These are phyloP conservation scores for Erpornis zantholeuca DNA, from an alignment of 2,113 vertebrate genomes.

Conservation along the genomic window DNA sequence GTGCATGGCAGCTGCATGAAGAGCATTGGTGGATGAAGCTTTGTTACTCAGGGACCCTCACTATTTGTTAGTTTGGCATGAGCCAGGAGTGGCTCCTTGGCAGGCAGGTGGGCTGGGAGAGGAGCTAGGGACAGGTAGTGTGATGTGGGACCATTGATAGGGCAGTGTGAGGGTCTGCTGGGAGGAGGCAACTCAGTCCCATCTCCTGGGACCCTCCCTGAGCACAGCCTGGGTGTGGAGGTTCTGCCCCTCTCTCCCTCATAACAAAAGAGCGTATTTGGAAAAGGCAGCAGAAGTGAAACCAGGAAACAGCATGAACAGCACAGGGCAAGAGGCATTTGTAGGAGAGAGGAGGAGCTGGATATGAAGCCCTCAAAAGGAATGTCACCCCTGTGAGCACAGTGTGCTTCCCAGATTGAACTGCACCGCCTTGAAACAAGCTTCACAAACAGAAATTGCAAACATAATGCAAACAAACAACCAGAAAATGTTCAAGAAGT, in stretches of 20 bases:
- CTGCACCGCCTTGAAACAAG: not conserved
- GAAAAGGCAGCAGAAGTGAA: not conserved
- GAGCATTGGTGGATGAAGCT: not conserved
- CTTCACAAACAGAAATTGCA: not conserved
- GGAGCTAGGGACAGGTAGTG: not conserved
- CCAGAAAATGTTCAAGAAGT: not conserved
- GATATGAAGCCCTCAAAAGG: not conserved
- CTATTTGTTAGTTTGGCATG: not conserved
- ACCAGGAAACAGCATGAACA: not conserved
- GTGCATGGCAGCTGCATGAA: not conserved
- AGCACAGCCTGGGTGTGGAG: not conserved
- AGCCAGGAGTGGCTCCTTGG: not conserved
- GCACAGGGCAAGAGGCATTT: not conserved
- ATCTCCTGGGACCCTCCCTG: not conserved
- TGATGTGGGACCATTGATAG: rapidly evolving
- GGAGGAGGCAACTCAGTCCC: not conserved
- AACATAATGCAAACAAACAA: not conserved
- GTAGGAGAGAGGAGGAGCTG: not conserved
- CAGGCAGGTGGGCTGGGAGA: not conserved
- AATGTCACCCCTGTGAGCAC: not conserved
- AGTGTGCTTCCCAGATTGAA: not conserved
- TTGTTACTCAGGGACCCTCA: not conserved
- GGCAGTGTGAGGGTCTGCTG: too few relatives aligned
- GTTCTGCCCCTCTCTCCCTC: not conserved
- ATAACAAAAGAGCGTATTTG: not conserved